Conservation (phyloP, 2,888 invertebrate genomes). For the Polia nebulosa region DNA sequence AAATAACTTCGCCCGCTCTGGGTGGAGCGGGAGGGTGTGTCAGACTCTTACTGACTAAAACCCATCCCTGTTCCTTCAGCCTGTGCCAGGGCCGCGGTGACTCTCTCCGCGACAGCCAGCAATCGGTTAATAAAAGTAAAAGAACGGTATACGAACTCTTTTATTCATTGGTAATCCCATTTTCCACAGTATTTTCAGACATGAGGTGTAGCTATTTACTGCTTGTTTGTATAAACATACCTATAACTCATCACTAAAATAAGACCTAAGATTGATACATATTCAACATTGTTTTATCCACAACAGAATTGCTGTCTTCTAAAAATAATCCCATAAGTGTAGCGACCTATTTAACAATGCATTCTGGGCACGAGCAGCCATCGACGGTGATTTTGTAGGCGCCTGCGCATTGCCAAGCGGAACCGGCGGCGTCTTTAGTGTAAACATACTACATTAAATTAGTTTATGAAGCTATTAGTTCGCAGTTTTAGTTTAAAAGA, state of each 20-base stretch:
- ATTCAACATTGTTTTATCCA: neutral
- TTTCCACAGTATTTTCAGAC: neutral
- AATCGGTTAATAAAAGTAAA: too few relatives aligned
- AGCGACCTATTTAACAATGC: slow-evolving; percentile 48
- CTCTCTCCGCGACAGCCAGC: too few relatives aligned
- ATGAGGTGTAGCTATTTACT: neutral
- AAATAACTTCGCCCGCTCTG: too few relatives aligned
- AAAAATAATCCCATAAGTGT: slow-evolving; percentile 38
- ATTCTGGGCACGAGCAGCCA: slow-evolving; percentile 25
- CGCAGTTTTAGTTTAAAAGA: slow-evolving; percentile 15
- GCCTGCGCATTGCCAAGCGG: slow-evolving; percentile 44
- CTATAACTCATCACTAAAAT: neutral
- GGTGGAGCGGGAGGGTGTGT: too few relatives aligned
- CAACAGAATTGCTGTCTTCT: slow-evolving; percentile 16
- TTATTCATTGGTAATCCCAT: too few relatives aligned
- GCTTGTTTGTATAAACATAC: neutral
- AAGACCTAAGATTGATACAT: neutral
- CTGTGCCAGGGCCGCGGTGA: too few relatives aligned
- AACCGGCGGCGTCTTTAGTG: slow-evolving; percentile 36
- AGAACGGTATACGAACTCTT: too few relatives aligned
- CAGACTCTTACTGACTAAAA: too few relatives aligned
- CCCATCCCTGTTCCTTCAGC: too few relatives aligned
- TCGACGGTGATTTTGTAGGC: slow-evolving; percentile 33
- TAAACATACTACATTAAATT: slow-evolving; percentile 54
- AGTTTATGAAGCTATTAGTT: slow-evolving; percentile 40